These are phyloP conservation scores for Apaloderma vittatum DNA, from an alignment of 2,113 vertebrate genomes.

Conservation along the genomic window DNA sequence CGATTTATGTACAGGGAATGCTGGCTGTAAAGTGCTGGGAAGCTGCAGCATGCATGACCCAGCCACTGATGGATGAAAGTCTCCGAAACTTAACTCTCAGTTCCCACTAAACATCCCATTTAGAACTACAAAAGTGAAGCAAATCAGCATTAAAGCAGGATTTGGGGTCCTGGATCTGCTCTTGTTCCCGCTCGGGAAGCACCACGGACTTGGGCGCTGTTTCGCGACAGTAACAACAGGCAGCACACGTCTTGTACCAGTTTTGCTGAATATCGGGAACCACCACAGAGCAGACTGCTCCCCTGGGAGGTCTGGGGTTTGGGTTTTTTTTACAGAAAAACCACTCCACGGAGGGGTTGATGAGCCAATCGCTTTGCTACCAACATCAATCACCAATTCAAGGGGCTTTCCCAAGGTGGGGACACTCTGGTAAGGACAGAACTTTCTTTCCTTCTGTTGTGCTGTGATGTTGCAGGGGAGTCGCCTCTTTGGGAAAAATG, in stretches of 20 bases:
- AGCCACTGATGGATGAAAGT: background rate
- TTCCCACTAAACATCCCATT: background rate
- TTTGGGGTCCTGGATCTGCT: background rate
- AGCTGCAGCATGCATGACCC: background rate
- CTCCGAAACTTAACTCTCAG: background rate
- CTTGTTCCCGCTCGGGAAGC: background rate
- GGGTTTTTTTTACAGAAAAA: background rate
- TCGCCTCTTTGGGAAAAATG: background rate
- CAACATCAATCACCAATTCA: background rate
- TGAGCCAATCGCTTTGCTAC: background rate
- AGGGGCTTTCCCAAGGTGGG: background rate
- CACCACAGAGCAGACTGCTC: background rate
- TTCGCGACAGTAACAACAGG: background rate
- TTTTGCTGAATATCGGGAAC: background rate
- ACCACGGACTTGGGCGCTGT: background rate
- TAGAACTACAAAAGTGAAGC: background rate
- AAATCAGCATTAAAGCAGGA: background rate
- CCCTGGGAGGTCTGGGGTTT: background rate
- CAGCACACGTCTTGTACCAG: background rate
- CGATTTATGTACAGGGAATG: constrained; percentile 62
- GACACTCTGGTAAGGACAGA: background rate
- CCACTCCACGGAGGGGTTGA: fast-evolving
- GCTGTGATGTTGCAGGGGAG: background rate
- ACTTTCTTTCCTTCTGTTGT: background rate
- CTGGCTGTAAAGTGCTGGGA: constrained; percentile 34